Conservation (phyloP, 1,140 invertebrate genomes). For the Harlomillsia oculata region DNA sequence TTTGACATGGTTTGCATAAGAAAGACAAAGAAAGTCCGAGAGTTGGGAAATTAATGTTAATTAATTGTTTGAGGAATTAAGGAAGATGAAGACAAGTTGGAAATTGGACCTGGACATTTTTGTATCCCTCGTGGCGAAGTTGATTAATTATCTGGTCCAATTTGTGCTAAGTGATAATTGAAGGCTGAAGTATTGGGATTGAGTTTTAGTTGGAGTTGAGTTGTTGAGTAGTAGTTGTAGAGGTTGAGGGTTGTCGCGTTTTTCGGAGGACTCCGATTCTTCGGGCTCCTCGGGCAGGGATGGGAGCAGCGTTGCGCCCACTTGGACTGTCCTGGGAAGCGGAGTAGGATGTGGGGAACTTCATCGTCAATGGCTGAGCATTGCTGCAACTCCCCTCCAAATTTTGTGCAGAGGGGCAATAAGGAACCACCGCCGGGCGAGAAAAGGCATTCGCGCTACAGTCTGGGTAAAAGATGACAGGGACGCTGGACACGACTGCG, state of each 20-base stretch:
- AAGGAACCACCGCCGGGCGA: conserved; percentile 32
- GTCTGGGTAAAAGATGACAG: conserved; percentile 34
- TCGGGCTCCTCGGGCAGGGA: background rate
- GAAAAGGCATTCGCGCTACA: conserved; percentile 29
- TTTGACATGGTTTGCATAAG: no score
- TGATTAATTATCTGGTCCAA: no score
- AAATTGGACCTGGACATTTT: no score
- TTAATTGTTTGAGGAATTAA: no score
- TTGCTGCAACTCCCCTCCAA: conserved; percentile 7
- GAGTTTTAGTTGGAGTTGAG: no score
- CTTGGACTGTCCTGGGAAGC: background rate
- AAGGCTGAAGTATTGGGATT: no score
- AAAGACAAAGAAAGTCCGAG: no score
- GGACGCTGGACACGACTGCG: conserved; percentile 23
- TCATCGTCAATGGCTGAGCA: conserved; percentile 22
- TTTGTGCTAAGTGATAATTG: no score
- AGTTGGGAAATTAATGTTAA: no score
- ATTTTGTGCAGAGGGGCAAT: conserved; percentile 24
- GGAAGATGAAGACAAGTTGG: no score
- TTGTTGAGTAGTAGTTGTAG: no score
- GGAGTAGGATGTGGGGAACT: background rate
- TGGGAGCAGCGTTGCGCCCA: background rate
- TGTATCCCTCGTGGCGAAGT: no score
- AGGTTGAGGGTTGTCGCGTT: conserved; percentile 13
- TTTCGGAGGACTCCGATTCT: conserved; percentile 6